Base-by-base conservation (phyloP, 2,113 vertebrate genomes). In the Serilophus lunatus region DNA sequence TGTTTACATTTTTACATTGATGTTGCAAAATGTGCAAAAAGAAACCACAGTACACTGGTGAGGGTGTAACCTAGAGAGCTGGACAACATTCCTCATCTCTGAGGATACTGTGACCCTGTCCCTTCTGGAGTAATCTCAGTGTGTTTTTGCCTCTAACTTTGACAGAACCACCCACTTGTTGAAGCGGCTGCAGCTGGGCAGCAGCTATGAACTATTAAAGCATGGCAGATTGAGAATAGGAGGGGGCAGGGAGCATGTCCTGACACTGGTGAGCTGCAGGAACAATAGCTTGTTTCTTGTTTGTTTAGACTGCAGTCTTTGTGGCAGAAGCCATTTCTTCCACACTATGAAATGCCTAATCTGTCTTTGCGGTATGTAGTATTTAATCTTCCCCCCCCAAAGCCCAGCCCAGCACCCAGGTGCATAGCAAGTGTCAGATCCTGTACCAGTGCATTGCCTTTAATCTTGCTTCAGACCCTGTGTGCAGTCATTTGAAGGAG, bases 231-330 rank as follows among this genome's bases (percentile, higher is more conserved):
- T 61, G 83, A 79, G 88, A 88, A 56, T 3, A 47, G 87, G 79
- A 93, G 93, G 94, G 96, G 91, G 93, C 82, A 78, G 90, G 35
- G 87, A 90, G 71, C 50, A 25, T 77, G 82, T 54, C 87, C 75
- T 93, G 90, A 85, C 87, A 66, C 82, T 95, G 70, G 31, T 57
- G 90, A 96, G 91, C 94, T 82, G 54, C 42, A 54, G 71, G 50
- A 95, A 96, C 94, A 96, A 96, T 95, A 25, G 94, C 54, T 80
- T 78, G 49, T 82, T 95, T 97, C 95, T 96, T 93, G 85, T 94
- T 93, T 90, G 54, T 75, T 94, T 70, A 95, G 93, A 80, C 75
- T 28, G 7, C 40, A 54, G 12, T 74, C 82, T 90, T 90, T 94
- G 93, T 96, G 78, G 66, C 82, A 86, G 54, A 94, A 93, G n/a